Base-by-base conservation (phyloP, 2,113 vertebrate species). In the Glareola pratincola region DNA sequence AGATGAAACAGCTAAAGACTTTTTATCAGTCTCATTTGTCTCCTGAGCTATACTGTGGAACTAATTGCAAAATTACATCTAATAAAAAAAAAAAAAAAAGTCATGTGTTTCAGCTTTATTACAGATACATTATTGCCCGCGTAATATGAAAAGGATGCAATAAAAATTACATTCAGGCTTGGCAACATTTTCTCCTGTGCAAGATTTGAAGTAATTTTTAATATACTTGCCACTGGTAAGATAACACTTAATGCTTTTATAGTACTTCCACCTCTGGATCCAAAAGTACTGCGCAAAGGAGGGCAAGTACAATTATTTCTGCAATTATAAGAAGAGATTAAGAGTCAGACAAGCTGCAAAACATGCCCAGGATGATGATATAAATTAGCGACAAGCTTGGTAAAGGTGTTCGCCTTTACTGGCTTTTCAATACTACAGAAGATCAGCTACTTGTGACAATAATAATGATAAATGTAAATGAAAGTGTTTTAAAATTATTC, bases 21-120 rank as follows among this genome's bases (percentile, higher is more conserved):
- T 89, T 89, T 85, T 78, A 89, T 86, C 5, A 0, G 73, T 41
- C 69, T 78, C 53, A 19, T 80, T 91, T 75, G 56, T 85, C 74
- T 95, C 84, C 66, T 37, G 60, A 89, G 66, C 73, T 76, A 12
- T 47, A 23, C 24, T 24, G 45, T 81, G 73, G 80, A 96, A 89
- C 85, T 88, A 96, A 94, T 92, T 92, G 73, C 60, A 86, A 93
- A 97, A 95, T 89, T 75, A 39, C 24, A 81, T 75, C 56, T 67
- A 74, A 80, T 78, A 43, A 67, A 67, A 67, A 72, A 72, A 60
- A 63, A 37, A 62, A 62, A 47, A 47, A 47, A 4, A 32, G 9
- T 26, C 2, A 4, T 22, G 1, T 41, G 56, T 87, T 90, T 81
- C 50, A 88, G 67, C 51, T 92, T 71, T 92, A 67, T 84, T 91